Evolutionary conservation across 2,113 vertebrate species (phyloP).

Genomic region (Centropus unirufus): DNA sequence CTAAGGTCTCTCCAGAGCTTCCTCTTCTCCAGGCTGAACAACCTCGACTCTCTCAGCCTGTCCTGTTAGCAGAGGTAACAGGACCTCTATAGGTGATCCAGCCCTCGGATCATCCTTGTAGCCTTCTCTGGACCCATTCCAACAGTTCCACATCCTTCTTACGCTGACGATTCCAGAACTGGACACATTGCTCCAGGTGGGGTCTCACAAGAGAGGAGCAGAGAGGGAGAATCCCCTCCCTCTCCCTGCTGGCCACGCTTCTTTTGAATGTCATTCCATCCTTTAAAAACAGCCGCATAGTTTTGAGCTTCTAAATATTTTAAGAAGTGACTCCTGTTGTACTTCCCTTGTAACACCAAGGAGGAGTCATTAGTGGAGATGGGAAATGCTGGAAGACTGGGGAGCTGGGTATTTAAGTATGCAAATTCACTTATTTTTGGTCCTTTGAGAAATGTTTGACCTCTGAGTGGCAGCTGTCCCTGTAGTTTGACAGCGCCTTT

Average conservation of each 20-base stretch:
- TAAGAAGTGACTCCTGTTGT: not conserved
- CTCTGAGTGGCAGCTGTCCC: not conserved
- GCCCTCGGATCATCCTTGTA: too few relatives aligned
- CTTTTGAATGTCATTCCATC: not conserved
- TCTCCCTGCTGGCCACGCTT: not conserved
- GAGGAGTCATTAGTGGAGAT: not conserved
- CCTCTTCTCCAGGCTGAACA: too few relatives aligned
- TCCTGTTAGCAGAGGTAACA: too few relatives aligned
- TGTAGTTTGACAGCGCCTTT: not conserved
- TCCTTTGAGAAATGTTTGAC: not conserved
- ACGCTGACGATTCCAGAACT: too few relatives aligned
- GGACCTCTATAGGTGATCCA: too few relatives aligned
- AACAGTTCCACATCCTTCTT: too few relatives aligned
- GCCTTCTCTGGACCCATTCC: too few relatives aligned
- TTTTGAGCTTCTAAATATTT: not conserved
- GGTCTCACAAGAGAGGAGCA: too few relatives aligned
- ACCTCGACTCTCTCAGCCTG: too few relatives aligned
- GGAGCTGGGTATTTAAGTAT: not conserved
- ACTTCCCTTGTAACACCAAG: not conserved
- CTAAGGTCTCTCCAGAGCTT: too few relatives aligned
- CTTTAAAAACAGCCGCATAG: not conserved
- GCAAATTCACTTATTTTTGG: not conserved
- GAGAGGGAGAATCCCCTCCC: too few relatives aligned
- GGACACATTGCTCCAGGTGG: too few relatives aligned
- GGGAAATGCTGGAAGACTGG: not conserved